Conservation (phyloP, 2,797 vertebrate genomes). For the Hemibagrus guttatus region DNA sequence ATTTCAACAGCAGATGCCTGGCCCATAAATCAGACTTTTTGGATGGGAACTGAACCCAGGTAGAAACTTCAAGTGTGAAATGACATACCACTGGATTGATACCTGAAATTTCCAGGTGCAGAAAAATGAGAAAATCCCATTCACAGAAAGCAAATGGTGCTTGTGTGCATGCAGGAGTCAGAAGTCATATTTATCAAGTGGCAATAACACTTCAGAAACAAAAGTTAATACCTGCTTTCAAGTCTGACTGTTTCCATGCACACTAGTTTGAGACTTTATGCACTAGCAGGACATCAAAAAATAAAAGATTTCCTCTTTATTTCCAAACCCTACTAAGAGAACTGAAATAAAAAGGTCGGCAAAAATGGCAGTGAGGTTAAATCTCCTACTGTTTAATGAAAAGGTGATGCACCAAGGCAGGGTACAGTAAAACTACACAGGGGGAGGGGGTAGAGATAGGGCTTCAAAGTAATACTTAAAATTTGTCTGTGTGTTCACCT, state of each 20-base stretch:
- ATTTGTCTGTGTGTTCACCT: constrained; percentile 65
- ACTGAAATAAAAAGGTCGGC: constrained; percentile 69
- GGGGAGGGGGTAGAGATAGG: constrained; percentile 61
- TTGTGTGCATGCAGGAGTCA: not conserved
- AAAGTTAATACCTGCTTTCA: not conserved
- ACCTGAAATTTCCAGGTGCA: not conserved
- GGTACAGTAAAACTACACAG: constrained; percentile 81
- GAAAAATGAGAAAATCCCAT: not conserved
- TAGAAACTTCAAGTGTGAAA: not conserved
- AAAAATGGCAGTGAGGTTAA: constrained; percentile 74
- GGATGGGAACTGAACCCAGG: not conserved
- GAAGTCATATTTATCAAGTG: not conserved
- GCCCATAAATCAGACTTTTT: not conserved
- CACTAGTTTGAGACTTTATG: not conserved
- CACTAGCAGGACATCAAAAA: not conserved
- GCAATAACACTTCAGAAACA: not conserved
- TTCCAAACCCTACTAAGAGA: not conserved
- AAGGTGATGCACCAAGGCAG: constrained; percentile 75
- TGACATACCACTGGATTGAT: not conserved
- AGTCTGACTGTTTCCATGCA: not conserved
- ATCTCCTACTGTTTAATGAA: constrained; percentile 84
- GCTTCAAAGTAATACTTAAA: constrained; percentile 67
- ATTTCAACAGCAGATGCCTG: not conserved
- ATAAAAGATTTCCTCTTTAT: not conserved
- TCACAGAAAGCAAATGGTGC: not conserved